phyloP scores from a whole-genome alignment of 2,888 invertebrate species.

The Leptinotarsa juncta region DNA sequence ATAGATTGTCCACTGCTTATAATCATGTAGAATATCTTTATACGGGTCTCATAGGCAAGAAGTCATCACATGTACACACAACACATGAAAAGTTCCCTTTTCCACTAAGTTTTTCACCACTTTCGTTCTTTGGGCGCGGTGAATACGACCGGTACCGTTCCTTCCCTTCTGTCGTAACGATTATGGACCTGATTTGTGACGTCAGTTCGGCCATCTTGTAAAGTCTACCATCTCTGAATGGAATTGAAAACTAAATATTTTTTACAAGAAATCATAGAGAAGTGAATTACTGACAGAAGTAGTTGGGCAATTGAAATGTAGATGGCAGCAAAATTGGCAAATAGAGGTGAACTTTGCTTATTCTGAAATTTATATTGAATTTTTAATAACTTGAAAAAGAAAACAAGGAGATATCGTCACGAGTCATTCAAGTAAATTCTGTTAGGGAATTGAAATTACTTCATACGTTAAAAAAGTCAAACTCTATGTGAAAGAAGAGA shows the following conservation, averaged over 20 bases:
- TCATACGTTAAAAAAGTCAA: no score
- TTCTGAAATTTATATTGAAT: no score
- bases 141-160: slow-evolving; percentile 53
- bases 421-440: no score
- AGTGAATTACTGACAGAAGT: background rate
- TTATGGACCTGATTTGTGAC: slow-evolving; percentile 60
- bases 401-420: no score
- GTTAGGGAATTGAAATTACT: no score
- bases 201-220: slow-evolving; percentile 58
- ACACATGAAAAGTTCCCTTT: slow-evolving; percentile 49
- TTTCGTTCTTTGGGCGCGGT: slow-evolving; percentile 59
- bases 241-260: background rate
- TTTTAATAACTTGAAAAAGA: no score
- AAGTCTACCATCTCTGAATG: slow-evolving; percentile 7
- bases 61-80: slow-evolving; percentile 56
- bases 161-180: slow-evolving; percentile 57
- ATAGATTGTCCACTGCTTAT: slow-evolving; percentile 59
- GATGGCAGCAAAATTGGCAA: background rate
- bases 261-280: background rate
- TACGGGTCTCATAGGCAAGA: slow-evolving; percentile 55
- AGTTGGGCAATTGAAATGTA: background rate
- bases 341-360: no score
- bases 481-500: no score
- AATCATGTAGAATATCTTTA: slow-evolving; percentile 61
- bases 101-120: slow-evolving; percentile 50